Percentiles rank a stretch among this genome's conserved stretches.
Conservation (phyloP, 2,113 vertebrate genomes). For the Cephalopterus ornatus region DNA sequence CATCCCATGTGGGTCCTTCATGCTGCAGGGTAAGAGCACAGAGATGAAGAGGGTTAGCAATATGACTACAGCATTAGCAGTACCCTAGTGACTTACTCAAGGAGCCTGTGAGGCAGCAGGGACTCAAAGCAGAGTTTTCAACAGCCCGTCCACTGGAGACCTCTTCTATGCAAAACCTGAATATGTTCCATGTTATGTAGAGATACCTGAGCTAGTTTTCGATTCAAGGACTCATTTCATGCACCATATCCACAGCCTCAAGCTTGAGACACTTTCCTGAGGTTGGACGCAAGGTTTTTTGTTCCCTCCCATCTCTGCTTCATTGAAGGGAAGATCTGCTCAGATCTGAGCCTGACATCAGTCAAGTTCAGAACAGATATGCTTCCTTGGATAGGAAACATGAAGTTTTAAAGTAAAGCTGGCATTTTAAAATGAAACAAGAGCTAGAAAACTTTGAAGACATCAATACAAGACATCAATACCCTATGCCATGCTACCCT, state of each 20-base stretch:
- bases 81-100: not conserved
- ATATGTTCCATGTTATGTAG: not conserved
- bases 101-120: not conserved
- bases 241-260: not conserved
- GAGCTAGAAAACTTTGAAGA: not conserved
- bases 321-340: not conserved
- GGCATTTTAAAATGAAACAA: not conserved
- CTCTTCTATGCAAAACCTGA: not conserved
- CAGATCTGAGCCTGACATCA: not conserved
- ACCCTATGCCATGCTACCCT: not conserved
- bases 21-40: not conserved
- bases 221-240: not conserved
- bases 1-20: not conserved
- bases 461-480: not conserved
- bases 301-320: not conserved
- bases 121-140: not conserved
- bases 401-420: not conserved
- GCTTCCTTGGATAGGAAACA: not conserved
- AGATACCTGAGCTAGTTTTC: not conserved
- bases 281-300: fast-evolving
- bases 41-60: not conserved
- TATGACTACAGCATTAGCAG: not conserved
- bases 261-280: not conserved
- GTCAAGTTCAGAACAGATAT: not conserved
- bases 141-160: not conserved